Evolutionary conservation across 2,113 vertebrate genomes (phyloP).

Genomic region (Actenoides hombroni): DNA sequence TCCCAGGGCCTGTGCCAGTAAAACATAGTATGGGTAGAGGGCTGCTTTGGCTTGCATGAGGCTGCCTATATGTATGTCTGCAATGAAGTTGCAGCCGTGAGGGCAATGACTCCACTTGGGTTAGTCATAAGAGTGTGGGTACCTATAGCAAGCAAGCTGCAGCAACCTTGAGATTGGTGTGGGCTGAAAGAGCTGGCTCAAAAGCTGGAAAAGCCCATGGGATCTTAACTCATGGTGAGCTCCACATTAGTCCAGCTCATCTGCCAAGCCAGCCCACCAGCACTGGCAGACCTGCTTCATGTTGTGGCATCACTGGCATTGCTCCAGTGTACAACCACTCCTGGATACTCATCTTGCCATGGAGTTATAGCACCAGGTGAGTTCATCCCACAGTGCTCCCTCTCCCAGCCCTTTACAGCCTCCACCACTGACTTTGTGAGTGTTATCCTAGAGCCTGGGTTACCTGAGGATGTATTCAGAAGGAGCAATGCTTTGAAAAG

Average conservation of each 20-base stretch:
- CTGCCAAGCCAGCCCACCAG: neutral
- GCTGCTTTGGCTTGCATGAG: neutral
- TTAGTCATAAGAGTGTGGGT: neutral
- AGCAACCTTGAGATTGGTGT: rapidly evolving
- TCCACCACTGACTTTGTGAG: neutral
- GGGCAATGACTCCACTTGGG: rapidly evolving
- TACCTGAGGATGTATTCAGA: neutral
- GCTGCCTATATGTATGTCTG: neutral
- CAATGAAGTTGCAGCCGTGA: rapidly evolving
- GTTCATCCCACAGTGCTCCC: neutral
- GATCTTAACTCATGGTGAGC: neutral
- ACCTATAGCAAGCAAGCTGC: neutral
- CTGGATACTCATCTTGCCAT: neutral
- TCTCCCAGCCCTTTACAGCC: neutral
- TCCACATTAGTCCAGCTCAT: rapidly evolving
- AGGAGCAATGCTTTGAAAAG: neutral
- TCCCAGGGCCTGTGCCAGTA: neutral
- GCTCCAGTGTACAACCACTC: neutral
- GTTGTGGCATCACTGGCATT: neutral
- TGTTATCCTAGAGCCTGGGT: neutral
- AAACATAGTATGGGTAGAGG: rapidly evolving
- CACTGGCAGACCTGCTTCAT: neutral
- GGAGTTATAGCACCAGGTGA: neutral
- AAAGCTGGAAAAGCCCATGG: neutral
- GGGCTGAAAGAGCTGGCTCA: neutral